Evolutionary conservation across 2,797 vertebrate genomes (phyloP).

Genomic region (Lates japonicus): DNA sequence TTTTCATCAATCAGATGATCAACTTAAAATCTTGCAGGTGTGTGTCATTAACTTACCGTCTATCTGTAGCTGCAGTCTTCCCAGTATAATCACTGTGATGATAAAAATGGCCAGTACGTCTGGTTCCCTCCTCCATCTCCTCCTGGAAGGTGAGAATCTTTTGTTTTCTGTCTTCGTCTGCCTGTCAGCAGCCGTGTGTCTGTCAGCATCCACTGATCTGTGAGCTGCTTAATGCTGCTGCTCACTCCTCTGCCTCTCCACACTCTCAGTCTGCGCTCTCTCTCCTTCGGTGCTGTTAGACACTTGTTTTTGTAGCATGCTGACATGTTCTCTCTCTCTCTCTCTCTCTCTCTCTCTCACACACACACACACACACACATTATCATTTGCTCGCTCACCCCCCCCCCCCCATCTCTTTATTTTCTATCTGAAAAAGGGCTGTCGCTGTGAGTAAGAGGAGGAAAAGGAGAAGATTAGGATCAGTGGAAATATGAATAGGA

Average conservation of each 20-base stretch:
- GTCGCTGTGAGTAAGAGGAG: not conserved
- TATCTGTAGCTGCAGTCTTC: not conserved
- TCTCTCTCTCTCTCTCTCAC: constrained; percentile 1
- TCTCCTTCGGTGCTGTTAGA: constrained; percentile 17
- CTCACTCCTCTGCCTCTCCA: constrained; percentile 26
- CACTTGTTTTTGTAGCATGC: constrained; percentile 24
- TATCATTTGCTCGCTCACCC: not conserved
- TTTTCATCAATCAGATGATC: not conserved
- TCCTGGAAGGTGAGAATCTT: not conserved
- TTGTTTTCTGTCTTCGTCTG: constrained; percentile 7
- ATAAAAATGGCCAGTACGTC: not conserved
- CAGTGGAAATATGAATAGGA: too few relatives aligned
- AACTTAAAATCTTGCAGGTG: constrained; percentile 17
- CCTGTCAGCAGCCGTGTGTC: constrained; percentile 12
- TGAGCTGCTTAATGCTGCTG: constrained; percentile 28
- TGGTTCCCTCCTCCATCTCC: not conserved
- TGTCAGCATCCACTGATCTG: constrained; percentile 42
- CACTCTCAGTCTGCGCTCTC: not conserved
- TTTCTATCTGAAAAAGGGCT: not conserved
- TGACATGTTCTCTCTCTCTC: constrained; percentile 11
- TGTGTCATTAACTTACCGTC: constrained; percentile 31
- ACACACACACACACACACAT: too few relatives aligned
- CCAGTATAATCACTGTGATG: not conserved
- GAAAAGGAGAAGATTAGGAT: too few relatives aligned
- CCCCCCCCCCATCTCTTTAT: not conserved